Evolutionary conservation across 1,140 invertebrate species (phyloP), one percentile per base, ranked within the genome.

Genomic region (Camponotus floridanus): DNA sequence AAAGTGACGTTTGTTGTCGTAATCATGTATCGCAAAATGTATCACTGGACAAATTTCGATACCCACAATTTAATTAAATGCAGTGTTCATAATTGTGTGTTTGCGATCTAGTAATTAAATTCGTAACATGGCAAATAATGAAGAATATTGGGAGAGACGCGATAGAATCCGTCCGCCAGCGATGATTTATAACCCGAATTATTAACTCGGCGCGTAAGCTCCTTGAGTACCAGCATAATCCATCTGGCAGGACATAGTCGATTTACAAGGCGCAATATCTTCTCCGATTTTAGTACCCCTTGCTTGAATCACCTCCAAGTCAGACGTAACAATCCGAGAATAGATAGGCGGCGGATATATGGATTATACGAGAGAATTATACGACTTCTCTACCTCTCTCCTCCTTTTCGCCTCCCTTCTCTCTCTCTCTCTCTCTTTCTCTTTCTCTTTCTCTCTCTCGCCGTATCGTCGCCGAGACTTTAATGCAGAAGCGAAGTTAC

Each of bases 231-330:
- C 70, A 76, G 79, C 76, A 65, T 89, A 89, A 89, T 89, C 88
- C 87, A 79, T 89, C 88, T 71, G 70, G 48, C 6, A 57, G 68
- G 76, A 76, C 85, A 76, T 67, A 88, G 83, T 76, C 88, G 59
- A 87, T 89, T 89, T 89, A 88, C 88, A 89, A 88, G 88, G 87
- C 88, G 88, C 87, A 86, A 89, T 89, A 89, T 89, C 88, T 89
- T 61, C 11, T 11, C 33, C 62, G 71, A 89, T 89, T 89, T 89
- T 88, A 88, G 88, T 88, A 26, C 57, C 76, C 68, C 11, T 6
- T 48, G 68, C 36, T 64, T 57, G 83, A 73, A 61, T 83, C 48
- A 67, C 39, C 48, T 59, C 42, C 62, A 33, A 88, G 68, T 71
- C 88, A 62, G 62, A 84, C 86, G 88, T 89, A 89, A 89, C 88